Evolutionary conservation across 2,113 vertebrate species (phyloP), one percentile per base, ranked within the genome.

Genomic region (Daphoenositta chrysoptera): DNA sequence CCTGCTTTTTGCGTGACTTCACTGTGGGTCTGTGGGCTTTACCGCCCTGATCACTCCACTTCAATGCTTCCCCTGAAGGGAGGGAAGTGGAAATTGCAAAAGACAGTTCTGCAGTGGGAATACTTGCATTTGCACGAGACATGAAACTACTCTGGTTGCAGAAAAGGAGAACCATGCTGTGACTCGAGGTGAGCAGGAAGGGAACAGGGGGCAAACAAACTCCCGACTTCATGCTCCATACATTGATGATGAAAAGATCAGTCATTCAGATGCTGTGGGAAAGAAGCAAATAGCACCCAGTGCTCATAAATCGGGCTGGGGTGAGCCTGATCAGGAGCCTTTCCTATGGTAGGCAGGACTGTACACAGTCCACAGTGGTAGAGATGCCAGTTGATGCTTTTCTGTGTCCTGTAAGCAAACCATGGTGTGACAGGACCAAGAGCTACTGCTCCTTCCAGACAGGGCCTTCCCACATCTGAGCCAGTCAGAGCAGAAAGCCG

Each of bases 51-150:
- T 35, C 1, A 0, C 72, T 58, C 56, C 58, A n/a, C 53, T 79
- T 4, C 1, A 3, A 4, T 35, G 66, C 57, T 95, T 96, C 87
- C 75, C 54, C 42, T 28, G 35, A 93, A 82, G 39, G 2, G 50
- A 45, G 27, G 40, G 92, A 95, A 95, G 42, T 47, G 82, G 84
- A 97, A 90, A 80, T 83, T 93, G 84, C 90, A 77, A 61, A 76
- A 90, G 70, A 40, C 58, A 47, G 22, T 31, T 73, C 50, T 90
- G n/a, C 63, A 66, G 17, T 60, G 66, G 71, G 68, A 94, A 88
- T 70, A 39, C 30, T 90, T 65, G 23, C 9, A 18, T 63, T 85
- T 83, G 35, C 84, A 73, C 0, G 4, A 96, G 90, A 95, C 18
- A 5, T 5, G 30, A 83, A 89, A 83, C 71, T 9, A 0, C 58